phyloP scores from a whole-genome alignment of 2,113 vertebrate genomes.

The Pterocles orientalis region DNA sequence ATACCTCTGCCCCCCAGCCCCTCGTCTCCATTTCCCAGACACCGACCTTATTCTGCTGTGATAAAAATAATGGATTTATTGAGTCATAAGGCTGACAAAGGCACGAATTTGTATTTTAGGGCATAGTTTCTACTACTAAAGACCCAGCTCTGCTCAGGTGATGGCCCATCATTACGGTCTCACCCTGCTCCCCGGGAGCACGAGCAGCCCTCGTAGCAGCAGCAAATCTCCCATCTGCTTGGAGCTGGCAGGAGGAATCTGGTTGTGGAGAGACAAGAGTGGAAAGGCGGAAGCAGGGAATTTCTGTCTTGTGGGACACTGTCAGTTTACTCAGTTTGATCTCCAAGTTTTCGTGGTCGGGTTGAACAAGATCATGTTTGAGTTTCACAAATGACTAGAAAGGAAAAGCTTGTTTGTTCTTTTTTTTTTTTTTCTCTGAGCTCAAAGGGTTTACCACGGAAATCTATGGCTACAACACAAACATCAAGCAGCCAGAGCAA shows the following conservation, averaged over 20 bases:
- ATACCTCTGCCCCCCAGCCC: background rate
- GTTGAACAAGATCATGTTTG: constrained; percentile 37
- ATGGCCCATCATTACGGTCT: background rate
- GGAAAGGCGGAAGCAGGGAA: background rate
- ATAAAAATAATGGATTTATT: background rate
- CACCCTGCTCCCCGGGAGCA: background rate
- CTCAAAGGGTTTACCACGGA: constrained; percentile 26
- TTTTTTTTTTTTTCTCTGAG: background rate
- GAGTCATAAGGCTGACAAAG: background rate
- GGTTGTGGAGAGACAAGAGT: background rate
- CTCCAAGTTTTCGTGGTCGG: constrained; percentile 50
- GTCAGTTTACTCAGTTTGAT: constrained; percentile 29
- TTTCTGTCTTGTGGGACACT: constrained; percentile 58
- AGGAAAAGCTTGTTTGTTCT: constrained; percentile 32
- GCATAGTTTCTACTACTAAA: background rate
- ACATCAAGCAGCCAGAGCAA: constrained; percentile 49
- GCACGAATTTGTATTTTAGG: background rate
- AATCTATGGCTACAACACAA: constrained; percentile 15
- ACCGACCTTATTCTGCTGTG: background rate
- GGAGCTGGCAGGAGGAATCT: constrained; percentile 2
- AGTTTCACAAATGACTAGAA: constrained; percentile 51
- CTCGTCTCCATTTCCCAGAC: background rate
- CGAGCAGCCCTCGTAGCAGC: background rate
- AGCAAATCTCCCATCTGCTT: background rate
- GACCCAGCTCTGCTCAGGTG: background rate